Evolutionary conservation across 2,113 vertebrate genomes (phyloP).

Genomic region (Cololabis saira): DNA sequence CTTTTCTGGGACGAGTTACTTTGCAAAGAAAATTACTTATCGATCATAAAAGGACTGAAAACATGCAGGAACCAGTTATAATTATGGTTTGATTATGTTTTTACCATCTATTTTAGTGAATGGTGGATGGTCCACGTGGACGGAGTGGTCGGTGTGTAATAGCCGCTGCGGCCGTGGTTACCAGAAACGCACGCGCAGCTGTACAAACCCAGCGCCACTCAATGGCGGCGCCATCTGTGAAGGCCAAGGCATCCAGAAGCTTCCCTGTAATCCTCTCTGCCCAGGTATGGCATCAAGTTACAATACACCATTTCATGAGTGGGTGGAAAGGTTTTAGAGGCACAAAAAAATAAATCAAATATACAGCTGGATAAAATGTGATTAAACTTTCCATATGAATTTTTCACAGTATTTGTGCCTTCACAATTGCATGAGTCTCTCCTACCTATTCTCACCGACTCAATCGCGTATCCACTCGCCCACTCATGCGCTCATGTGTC

Average conservation of each 20-base stretch:
- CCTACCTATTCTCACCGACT: constrained; percentile 29
- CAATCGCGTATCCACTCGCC: constrained; percentile 25
- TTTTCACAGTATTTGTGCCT: constrained; percentile 51
- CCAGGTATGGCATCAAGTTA: constrained; percentile 83
- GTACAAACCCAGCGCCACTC: constrained; percentile 94
- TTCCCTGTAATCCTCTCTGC: constrained; percentile 93
- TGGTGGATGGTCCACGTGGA: constrained; percentile 97
- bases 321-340: constrained; percentile 23
- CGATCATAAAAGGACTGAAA: too few species aligned
- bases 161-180: constrained; percentile 92
- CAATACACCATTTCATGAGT: constrained; percentile 3
- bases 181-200: constrained; percentile 95
- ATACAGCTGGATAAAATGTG: constrained; percentile 33
- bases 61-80: background rate
- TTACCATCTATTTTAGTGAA: constrained; percentile 82
- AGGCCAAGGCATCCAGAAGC: constrained; percentile 93
- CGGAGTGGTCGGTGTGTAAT: constrained; percentile 94
- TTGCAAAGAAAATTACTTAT: too few species aligned
- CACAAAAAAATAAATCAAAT: constrained; percentile 15
- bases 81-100: background rate
- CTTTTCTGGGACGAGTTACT: too few species aligned
- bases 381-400: constrained; percentile 54
- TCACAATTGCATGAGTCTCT: constrained; percentile 42
- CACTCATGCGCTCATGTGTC: constrained; percentile 34
- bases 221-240: constrained; percentile 93